Evolutionary conservation across 1,140 invertebrate genomes (phyloP), one percentile per base, ranked within the genome.

Genomic region (Eumeta japonica): DNA sequence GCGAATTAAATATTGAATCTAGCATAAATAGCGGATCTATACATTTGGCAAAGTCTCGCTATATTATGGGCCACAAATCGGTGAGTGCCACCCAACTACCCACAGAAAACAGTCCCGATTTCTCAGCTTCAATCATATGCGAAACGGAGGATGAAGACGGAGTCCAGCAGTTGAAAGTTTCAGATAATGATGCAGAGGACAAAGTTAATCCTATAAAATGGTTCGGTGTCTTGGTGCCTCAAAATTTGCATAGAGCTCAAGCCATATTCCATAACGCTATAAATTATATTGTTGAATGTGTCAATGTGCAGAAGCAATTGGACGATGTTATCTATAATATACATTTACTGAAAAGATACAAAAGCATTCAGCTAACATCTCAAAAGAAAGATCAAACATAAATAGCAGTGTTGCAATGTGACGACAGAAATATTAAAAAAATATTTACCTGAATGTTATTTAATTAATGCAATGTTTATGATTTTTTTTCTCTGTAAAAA

Each of bases 141-240:
- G 49, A 76, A 15, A 51, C 48, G 18, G 44, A 52, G 16, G 56
- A 59, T 31, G 64, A 77, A 39, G 58, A 73, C 50, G 56, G 65
- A 5, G 39, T 67, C 4, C 61, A 52, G 15, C 56, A 63, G 16
- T 62, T 75, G 30, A 62, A 68, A 45, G 49, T 75, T 7, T 40
- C 50, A 57, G 79, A 58, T 55, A 55, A 79, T 14, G 53, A 46
- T 17, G 45, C 52, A 32, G 51, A 61, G 13, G 55, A 66, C 19
- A 63, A 64, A 36, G 64, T 77, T 7, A 81, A 88, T 65, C 86
- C 86, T 2, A 59, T 88, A 13, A 81, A 81, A 40, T 88, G 86
- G 86, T 89, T 89, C 73, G 86, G 87, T 10, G 77, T 87, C 35
- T 59, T 89, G 19, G 83, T 87, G 0, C 86, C 86, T 2, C 82